Evolutionary conservation across 2,113 vertebrate genomes (phyloP).

Genomic region (Carassius auratus): DNA sequence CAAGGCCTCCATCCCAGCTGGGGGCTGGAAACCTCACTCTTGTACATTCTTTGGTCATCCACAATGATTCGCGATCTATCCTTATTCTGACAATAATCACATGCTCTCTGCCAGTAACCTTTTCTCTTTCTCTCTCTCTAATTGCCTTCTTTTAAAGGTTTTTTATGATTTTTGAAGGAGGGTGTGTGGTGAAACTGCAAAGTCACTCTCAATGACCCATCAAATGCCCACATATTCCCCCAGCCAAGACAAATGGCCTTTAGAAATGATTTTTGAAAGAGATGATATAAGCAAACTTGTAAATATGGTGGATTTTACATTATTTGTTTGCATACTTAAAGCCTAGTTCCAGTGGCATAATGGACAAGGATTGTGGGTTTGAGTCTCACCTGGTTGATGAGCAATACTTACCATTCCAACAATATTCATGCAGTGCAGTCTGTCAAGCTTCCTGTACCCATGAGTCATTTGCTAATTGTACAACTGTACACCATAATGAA

Average conservation of each 20-base stretch:
- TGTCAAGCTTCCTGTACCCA: background rate
- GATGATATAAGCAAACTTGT: constrained; percentile 1
- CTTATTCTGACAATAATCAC: constrained; percentile 60
- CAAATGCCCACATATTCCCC: constrained; percentile 6
- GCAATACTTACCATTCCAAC: background rate
- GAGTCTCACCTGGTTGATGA: background rate
- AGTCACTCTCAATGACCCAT: constrained; percentile 35
- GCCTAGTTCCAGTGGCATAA: background rate
- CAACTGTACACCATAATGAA: too few species aligned
- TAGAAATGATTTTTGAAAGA: constrained; percentile 17
- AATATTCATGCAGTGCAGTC: too few species aligned
- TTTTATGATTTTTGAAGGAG: constrained; percentile 48
- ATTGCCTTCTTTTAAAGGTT: constrained; percentile 42
- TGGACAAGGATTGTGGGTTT: too few species aligned
- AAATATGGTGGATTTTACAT: background rate
- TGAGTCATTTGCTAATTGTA: background rate
- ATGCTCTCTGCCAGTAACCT: constrained; percentile 58
- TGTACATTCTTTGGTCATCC: constrained; percentile 55
- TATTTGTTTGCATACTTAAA: background rate
- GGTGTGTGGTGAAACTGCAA: constrained; percentile 51
- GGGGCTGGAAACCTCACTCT: constrained; percentile 48
- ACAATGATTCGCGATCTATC: constrained; percentile 60
- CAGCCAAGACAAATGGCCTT: constrained; percentile 25
- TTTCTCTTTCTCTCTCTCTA: constrained; percentile 50
- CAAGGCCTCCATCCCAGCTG: constrained; percentile 45